Percentiles rank a stretch among this genome's conserved stretches.
phyloP scores from a whole-genome alignment of 2,888 invertebrate species.

The Scaeva pyrastri region DNA sequence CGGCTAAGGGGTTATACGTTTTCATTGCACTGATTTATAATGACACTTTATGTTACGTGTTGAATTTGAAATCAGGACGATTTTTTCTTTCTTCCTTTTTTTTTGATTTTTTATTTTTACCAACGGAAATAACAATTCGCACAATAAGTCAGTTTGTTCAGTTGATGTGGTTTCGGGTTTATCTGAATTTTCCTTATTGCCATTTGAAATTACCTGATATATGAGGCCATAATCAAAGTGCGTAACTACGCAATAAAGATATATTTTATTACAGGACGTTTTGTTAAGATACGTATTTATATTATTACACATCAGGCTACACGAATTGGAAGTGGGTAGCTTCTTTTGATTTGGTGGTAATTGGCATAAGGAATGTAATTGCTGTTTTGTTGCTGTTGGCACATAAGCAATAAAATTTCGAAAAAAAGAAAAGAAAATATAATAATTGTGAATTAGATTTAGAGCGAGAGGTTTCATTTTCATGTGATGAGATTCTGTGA shows the following conservation, averaged over 20 bases:
- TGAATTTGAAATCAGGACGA: constrained; percentile 24
- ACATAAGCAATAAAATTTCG: not conserved
- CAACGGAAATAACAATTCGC: constrained; percentile 27
- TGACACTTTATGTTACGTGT: constrained; percentile 47
- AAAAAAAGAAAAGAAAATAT: not conserved
- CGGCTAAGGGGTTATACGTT: constrained; percentile 27
- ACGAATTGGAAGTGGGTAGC: too few species aligned
- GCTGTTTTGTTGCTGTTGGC: not conserved
- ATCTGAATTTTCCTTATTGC: constrained; percentile 33
- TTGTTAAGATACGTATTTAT: not conserved
- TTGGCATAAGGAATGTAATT: constrained; percentile 33
- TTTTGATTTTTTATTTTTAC: not conserved
- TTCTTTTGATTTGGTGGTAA: constrained; percentile 38
- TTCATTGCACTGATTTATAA: constrained; percentile 34
- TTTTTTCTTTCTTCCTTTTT: not conserved
- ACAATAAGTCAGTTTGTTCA: not conserved
- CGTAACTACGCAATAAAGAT: constrained; percentile 18
- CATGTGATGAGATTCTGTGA: too few species aligned
- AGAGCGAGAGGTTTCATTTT: not conserved
- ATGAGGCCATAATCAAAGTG: not conserved
- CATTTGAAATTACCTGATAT: constrained; percentile 20
- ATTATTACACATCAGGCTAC: too few species aligned
- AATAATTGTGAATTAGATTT: constrained; percentile 9
- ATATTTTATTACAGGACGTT: constrained; percentile 27
- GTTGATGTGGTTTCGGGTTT: constrained; percentile 10